Conservation (phyloP, 2,888 invertebrate species). For the Lithophane semibrunnea region DNA sequence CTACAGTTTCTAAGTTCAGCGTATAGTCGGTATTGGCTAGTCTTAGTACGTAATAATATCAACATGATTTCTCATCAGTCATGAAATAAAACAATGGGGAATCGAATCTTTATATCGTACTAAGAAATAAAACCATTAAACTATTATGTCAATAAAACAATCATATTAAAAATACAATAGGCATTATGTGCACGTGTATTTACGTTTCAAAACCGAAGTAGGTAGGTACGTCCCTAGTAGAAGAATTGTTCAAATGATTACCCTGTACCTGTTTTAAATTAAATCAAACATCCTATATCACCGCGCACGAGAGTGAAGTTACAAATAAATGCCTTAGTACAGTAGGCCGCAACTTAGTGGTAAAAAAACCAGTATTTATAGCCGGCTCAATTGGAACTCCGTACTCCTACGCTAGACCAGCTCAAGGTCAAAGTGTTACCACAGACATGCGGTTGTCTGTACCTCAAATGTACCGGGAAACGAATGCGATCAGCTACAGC, state of each 20-base stretch:
- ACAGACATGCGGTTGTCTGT: too few relatives aligned
- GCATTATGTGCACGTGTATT: background rate
- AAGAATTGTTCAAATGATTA: background rate
- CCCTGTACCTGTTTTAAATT: too few relatives aligned
- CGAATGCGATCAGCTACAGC: background rate
- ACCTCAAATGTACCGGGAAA: background rate
- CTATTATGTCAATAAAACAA: conserved; percentile 8
- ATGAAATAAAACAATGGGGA: conserved; percentile 44
- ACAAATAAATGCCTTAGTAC: background rate
- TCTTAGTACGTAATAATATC: conserved; percentile 8
- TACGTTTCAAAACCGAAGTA: background rate
- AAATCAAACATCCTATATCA: background rate
- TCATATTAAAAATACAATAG: conserved; percentile 21
- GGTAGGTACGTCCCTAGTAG: background rate
- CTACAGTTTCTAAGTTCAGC: conserved; percentile 4
- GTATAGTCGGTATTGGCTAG: background rate
- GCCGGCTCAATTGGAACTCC: background rate
- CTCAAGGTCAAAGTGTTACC: background rate
- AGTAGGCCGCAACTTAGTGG: background rate
- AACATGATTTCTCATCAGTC: conserved; percentile 30
- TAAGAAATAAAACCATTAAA: conserved; percentile 10
- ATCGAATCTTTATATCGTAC: conserved; percentile 20
- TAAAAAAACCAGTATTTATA: background rate
- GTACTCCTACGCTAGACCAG: background rate
- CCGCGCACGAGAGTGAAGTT: background rate